Conservation (phyloP, 2,888 invertebrate species). For the Craniophora ligustri region DNA sequence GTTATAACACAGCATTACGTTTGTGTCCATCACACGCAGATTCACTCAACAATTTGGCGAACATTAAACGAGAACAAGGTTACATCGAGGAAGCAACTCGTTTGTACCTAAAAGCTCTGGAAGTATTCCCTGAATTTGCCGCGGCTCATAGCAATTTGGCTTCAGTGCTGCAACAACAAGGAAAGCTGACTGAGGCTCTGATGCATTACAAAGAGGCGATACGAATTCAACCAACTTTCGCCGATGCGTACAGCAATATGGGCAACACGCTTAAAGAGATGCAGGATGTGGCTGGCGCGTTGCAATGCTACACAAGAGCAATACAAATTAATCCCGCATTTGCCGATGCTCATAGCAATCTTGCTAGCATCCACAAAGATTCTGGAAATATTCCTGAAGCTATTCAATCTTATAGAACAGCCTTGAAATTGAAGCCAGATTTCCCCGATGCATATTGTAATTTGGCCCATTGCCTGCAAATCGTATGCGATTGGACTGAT, state of each 20-base stretch:
- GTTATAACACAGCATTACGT: slow-evolving; percentile 98
- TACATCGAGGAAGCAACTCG: slow-evolving; percentile 99
- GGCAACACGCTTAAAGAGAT: slow-evolving; percentile 99
- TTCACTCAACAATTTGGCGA: slow-evolving; percentile 99
- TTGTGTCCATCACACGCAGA: slow-evolving; percentile 99
- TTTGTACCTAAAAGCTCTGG: slow-evolving; percentile 96
- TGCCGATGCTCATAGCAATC: slow-evolving; percentile 99
- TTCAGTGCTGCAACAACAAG: slow-evolving; percentile 99
- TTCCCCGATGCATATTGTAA: slow-evolving; percentile 99
- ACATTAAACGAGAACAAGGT: slow-evolving; percentile 99
- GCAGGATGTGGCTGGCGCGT: slow-evolving; percentile 98
- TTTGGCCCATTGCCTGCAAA: slow-evolving; percentile 99
- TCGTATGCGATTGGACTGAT: slow-evolving; percentile 99
- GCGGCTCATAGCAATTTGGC: slow-evolving; percentile 99
- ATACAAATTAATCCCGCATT: slow-evolving; percentile 99
- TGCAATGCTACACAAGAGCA: slow-evolving; percentile 99
- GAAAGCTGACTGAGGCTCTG: slow-evolving; percentile 98
- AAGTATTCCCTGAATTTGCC: slow-evolving; percentile 99
- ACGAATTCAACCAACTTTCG: slow-evolving; percentile 99
- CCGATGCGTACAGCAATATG: slow-evolving; percentile 99
- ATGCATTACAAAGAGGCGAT: slow-evolving; percentile 99
- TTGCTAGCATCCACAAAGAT: slow-evolving; percentile 99
- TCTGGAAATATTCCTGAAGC: slow-evolving; percentile 99
- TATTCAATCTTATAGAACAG: slow-evolving; percentile 98
- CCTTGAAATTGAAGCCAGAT: slow-evolving; percentile 98